Evolutionary conservation across 2,113 vertebrate species (phyloP), one percentile per base, ranked within the genome.

Genomic region (Prochilodus magdalenae): DNA sequence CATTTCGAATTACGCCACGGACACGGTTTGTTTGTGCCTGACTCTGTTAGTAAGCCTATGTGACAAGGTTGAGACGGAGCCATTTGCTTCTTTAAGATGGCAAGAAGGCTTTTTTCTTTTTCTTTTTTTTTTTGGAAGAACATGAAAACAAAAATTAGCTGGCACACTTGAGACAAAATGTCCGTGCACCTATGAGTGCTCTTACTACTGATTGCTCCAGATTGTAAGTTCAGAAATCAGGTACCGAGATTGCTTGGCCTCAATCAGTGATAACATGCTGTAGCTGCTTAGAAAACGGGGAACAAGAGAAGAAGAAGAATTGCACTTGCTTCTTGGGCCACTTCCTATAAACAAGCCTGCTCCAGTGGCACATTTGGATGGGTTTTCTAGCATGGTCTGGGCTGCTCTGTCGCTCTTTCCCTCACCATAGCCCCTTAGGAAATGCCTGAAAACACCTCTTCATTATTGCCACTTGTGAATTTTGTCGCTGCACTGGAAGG

Each of bases 381-480:
- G 49, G 30, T 62, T 66, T 74, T 0, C 57, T 69, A 69, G 24
- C 36, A 29, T 47, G 65, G 66, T 55, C 71, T 72, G 66, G 72
- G 29, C 49, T 59, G 33, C 22, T 73, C 12, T 63, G 16, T 62
- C 27, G 6, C 70, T 60, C 24, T 5, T 53, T 44, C 62, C 65
- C 20, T 44, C 55, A 30, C 62, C 57, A 18, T 4, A 49, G 60
- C 3, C 84, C 74, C 88, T 84, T 85, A 82, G 84, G 89, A 83
- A 83, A 91, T 89, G 89, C 83, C 86, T 72, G 77, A 60, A 57
- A 83, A 88, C 87, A 87, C 85, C 55, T 80, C 87, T 90, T 90
- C 87, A 90, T 92, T 89, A 90, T 90, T 91, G 87, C 86, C 89
- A 91, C 88, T 92, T 90, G 87, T 89, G 87, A 92, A 91, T 90